phyloP scores from a whole-genome alignment of 2,888 invertebrate genomes.

The Eremobia ochroleuca region DNA sequence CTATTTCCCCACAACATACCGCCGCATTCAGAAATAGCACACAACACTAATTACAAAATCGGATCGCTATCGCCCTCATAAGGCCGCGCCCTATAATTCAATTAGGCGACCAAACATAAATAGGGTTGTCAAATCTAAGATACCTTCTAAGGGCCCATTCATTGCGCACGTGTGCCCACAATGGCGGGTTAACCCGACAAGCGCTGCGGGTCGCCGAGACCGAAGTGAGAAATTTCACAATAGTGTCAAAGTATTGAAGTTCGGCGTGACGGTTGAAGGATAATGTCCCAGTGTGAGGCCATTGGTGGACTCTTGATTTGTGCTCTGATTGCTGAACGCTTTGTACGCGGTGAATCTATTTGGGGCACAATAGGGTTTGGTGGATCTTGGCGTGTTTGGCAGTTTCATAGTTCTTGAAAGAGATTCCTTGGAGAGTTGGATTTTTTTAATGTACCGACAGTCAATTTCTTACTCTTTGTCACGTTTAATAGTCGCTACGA shows the following conservation, averaged over 20 bases:
- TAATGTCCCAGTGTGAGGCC: conserved; percentile 87
- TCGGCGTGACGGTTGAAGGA: conserved; percentile 84
- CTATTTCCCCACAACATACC: conserved; percentile 52
- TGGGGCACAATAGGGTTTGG: conserved; percentile 72
- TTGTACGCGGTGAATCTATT: conserved; percentile 79
- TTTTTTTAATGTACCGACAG: conserved; percentile 37
- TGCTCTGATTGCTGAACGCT: conserved; percentile 78
- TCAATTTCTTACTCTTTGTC: conserved; percentile 36
- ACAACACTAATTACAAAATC: conserved; percentile 78
- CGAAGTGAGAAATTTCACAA: conserved; percentile 87
- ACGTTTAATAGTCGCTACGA: conserved; percentile 7
- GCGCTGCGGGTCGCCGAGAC: conserved; percentile 85
- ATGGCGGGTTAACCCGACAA: conserved; percentile 80
- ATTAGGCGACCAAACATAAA: conserved; percentile 86
- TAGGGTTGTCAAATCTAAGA: conserved; percentile 84
- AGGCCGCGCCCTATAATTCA: conserved; percentile 85
- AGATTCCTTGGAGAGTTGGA: conserved; percentile 45
- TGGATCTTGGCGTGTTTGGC: conserved; percentile 71
- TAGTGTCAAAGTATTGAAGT: conserved; percentile 86
- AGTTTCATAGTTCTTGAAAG: conserved; percentile 59
- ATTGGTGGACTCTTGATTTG: conserved; percentile 76
- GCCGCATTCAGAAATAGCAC: conserved; percentile 59
- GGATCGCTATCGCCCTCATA: conserved; percentile 80
- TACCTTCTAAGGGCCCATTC: conserved; percentile 83
- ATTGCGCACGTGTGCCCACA: conserved; percentile 88